Percentiles rank a stretch among this genome's conserved stretches.
Conservation (phyloP, 2,888 invertebrate species). For the Eristalinus sepulchralis region DNA sequence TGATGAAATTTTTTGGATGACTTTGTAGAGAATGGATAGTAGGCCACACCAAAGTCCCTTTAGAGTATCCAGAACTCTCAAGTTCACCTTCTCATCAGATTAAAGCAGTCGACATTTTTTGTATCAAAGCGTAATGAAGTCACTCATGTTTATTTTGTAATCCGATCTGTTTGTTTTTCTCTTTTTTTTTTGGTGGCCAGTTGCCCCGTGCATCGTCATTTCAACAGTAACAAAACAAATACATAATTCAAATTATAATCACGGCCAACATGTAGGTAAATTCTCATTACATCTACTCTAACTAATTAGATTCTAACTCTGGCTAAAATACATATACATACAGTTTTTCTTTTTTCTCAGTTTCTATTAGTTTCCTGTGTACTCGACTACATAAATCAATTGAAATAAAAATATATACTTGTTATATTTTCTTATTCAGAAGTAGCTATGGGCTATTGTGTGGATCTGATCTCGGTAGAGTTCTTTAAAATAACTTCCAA, state of each 20-base stretch:
- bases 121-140: slow-evolving; percentile 65
- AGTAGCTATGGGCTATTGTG: slow-evolving; percentile 47
- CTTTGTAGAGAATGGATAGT: no score
- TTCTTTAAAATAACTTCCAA: slow-evolving; percentile 82
- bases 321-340: slow-evolving; percentile 53
- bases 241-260: slow-evolving; percentile 50
- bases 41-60: no score
- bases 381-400: slow-evolving; percentile 22
- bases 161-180: slow-evolving; percentile 11
- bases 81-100: no score
- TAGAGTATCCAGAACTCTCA: no score
- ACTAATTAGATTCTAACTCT: slow-evolving; percentile 60
- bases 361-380: slow-evolving; percentile 26
- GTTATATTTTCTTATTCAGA: slow-evolving; percentile 27
- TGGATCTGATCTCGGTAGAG: neutral
- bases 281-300: slow-evolving; percentile 54
- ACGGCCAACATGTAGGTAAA: slow-evolving; percentile 63
- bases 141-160: slow-evolving; percentile 52
- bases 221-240: slow-evolving; percentile 64
- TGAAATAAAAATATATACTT: slow-evolving; percentile 61
- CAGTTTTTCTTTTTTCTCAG: slow-evolving; percentile 21
- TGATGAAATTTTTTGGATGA: no score
- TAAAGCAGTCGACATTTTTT: neutral
- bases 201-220: slow-evolving; percentile 46
- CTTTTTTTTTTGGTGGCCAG: slow-evolving; percentile 16